Base-by-base conservation (phyloP, 2,888 invertebrate species). In the Campoplex nolae region DNA sequence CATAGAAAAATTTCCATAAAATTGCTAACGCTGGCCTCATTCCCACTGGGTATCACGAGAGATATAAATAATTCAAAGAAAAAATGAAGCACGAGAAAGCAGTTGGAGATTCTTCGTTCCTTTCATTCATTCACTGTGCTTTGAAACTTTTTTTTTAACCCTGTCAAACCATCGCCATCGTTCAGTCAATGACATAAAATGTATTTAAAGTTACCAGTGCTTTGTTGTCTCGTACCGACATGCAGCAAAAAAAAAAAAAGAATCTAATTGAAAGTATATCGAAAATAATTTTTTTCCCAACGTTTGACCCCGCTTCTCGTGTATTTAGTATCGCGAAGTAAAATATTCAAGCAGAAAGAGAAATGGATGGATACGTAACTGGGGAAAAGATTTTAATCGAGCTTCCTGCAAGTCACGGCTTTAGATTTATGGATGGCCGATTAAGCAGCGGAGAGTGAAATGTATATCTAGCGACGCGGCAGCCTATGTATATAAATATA, bases 61-160 rank as follows among this genome's bases (percentile, higher is more conserved):
- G 42, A 45, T 70, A 86, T 86, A 75, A 83, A 83, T 86, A 79
- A 86, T 86, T 83, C 83, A 86, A 83, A 54, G 78, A 76, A 67
- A 23, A 75, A 79, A 79, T 51, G 62, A 71, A 87, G 75, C 51
- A 62, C 13, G n/a, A 74, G 51, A 67, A 45, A 56, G 2, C 80
- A 74, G 67, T 32, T 42, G 78, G 81, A 71, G 73, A 45, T 77
- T 76, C 79, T 23, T 84, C 85, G 88, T 88, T 86, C 83, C 80
- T 87, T 79, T 71, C 84, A 86, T 85, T 84, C 87, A 87, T 86
- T 88, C 86, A 58, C 83, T 80, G 85, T 79, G 79, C 73, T 85
- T 76, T 83, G 78, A 85, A 88, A 82, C 86, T 83, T 85, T 88
- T 80, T 23, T 79, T 83, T 83, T n/a, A 45, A 35, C 32, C 38